phyloP scores from a whole-genome alignment of 2,113 vertebrate species.

The Taurulus bubalis region DNA sequence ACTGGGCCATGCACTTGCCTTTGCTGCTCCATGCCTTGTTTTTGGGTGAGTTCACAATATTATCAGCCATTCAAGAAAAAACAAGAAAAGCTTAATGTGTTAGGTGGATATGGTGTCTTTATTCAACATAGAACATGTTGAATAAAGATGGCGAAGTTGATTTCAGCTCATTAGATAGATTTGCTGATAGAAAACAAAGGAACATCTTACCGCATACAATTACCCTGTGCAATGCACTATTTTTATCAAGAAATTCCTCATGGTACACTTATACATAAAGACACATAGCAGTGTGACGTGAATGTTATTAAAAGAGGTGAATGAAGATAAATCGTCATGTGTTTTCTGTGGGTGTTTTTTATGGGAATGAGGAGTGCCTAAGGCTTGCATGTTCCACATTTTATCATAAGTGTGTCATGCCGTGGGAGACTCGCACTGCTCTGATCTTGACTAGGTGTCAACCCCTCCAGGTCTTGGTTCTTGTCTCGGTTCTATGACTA shows the following conservation, averaged over 20 bases:
- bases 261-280: neutral
- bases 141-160: neutral
- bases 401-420: neutral
- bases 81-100: neutral
- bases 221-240: neutral
- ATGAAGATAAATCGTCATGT: neutral
- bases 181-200: neutral
- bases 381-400: neutral
- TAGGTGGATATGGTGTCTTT: neutral
- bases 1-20: conserved; percentile 95
- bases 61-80: neutral
- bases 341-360: neutral
- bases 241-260: neutral
- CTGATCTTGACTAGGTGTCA: neutral
- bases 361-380: neutral
- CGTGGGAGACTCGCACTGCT: neutral
- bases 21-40: conserved; percentile 94
- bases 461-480: neutral
- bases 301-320: neutral
- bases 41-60: conserved; percentile 85
- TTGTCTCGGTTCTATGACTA: neutral
- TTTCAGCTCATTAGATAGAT: neutral
- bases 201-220: neutral
- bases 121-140: neutral
- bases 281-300: neutral